A percentile compares a stretch with the other conserved stretches of the same genome.
Conservation (phyloP, 1,140 invertebrate genomes). For the Drosophila bocqueti region DNA sequence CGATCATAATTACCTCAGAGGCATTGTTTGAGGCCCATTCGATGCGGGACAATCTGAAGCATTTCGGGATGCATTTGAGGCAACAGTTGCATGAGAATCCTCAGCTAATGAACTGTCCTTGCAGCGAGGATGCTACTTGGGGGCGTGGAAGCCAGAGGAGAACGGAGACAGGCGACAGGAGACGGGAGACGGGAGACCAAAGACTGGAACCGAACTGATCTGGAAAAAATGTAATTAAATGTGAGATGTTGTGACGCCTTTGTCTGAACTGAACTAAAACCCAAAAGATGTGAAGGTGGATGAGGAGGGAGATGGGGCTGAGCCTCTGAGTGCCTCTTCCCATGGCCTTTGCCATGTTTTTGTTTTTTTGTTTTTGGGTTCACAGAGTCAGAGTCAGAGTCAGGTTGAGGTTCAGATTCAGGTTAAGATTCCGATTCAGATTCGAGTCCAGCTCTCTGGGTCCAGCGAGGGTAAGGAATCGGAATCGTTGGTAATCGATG, state of each 20-base stretch:
- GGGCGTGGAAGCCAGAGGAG: conserved; percentile 42
- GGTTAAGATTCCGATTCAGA: conserved; percentile 7
- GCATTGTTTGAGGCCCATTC: conserved; percentile 9
- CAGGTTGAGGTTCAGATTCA: conserved; percentile 2
- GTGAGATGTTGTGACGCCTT: conserved; percentile 77
- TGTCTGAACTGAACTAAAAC: conserved; percentile 37
- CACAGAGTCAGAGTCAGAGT: conserved; percentile 13
- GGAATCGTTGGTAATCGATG: conserved; percentile 66
- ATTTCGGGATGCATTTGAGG: neutral
- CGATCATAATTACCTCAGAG: conserved; percentile 19
- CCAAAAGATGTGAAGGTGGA: neutral
- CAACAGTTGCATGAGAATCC: conserved; percentile 19
- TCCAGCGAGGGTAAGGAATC: conserved; percentile 28
- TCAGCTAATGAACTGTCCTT: conserved; percentile 36
- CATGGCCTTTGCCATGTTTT: conserved; percentile 51
- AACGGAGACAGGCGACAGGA: conserved; percentile 1
- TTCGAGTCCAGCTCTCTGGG: conserved; percentile 2
- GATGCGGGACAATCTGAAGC: conserved; percentile 13
- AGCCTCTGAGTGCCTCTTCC: conserved; percentile 41
- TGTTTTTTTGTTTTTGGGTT: conserved; percentile 6
- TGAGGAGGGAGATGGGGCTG: neutral
- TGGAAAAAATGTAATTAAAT: conserved; percentile 71
- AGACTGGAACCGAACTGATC: conserved; percentile 27
- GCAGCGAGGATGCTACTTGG: neutral
- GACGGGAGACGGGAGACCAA: too few relatives aligned